phyloP scores from a whole-genome alignment of 2,113 vertebrate species.

The Fregetta grallaria region DNA sequence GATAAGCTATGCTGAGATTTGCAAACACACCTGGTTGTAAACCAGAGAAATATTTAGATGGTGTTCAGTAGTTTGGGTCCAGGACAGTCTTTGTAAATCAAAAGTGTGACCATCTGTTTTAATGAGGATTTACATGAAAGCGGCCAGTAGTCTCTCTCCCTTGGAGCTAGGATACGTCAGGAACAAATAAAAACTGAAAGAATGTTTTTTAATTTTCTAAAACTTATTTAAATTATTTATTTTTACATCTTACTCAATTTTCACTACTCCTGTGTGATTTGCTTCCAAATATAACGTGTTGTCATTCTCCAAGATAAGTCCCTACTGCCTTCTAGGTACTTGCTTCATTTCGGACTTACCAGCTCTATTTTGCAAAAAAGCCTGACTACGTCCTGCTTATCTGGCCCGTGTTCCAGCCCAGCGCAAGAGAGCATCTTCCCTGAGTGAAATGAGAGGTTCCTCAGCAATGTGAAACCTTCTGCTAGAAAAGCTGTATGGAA shows the following conservation, averaged over 20 bases:
- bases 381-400: background rate
- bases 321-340: background rate
- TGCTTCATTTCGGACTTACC: background rate
- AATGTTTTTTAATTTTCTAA: background rate
- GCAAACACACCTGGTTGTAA: background rate
- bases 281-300: background rate
- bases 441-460: background rate
- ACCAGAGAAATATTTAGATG: background rate
- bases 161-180: background rate
- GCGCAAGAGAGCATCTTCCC: background rate
- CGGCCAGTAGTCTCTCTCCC: background rate
- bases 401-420: background rate
- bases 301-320: background rate
- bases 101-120: background rate
- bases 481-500: background rate
- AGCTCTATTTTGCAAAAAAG: background rate
- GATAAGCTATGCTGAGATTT: background rate
- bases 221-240: background rate
- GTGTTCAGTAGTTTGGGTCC: background rate
- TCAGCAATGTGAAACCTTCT: background rate
- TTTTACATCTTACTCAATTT: background rate
- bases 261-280: background rate
- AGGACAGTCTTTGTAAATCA: background rate
- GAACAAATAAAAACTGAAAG: background rate
- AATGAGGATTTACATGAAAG: background rate